Conservation (phyloP, 2,888 invertebrate species). For the Phyllotreta striolata region DNA sequence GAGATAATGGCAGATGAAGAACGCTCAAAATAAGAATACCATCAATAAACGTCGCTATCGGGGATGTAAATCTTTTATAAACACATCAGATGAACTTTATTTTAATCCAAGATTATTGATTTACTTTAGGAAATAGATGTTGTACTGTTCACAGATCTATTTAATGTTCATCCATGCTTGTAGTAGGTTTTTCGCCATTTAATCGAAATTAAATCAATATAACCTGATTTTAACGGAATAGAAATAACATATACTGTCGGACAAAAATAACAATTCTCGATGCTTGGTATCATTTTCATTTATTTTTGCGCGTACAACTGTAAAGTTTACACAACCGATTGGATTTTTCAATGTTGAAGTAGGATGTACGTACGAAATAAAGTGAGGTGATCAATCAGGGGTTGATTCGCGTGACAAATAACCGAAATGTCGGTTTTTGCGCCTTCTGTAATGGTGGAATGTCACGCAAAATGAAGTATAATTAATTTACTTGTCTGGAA, state of each 20-base stretch:
- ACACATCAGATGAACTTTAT: constrained; percentile 14
- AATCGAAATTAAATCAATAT: too few species aligned
- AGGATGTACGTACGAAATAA: constrained; percentile 24
- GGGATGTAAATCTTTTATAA: constrained; percentile 26
- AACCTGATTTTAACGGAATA: too few species aligned
- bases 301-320: too few species aligned
- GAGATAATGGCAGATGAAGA: constrained; percentile 26
- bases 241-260: too few species aligned
- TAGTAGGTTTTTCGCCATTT: too few species aligned
- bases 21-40: constrained; percentile 16
- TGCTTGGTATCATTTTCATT: too few species aligned
- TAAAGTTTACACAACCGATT: constrained; percentile 1
- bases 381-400: constrained; percentile 27
- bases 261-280: too few species aligned
- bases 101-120: constrained; percentile 24
- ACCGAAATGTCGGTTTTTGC: constrained; percentile 32
- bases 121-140: background rate
- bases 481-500: constrained; percentile 29
- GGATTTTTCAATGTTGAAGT: constrained; percentile 15
- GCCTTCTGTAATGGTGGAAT: constrained; percentile 25
- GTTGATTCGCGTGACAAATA: constrained; percentile 34
- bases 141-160: too few species aligned
- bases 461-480: constrained; percentile 31
- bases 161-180: too few species aligned
- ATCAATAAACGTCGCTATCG: constrained; percentile 33